phyloP scores from a whole-genome alignment of 2,797 vertebrate species.

The Dromococcyx pavoninus region DNA sequence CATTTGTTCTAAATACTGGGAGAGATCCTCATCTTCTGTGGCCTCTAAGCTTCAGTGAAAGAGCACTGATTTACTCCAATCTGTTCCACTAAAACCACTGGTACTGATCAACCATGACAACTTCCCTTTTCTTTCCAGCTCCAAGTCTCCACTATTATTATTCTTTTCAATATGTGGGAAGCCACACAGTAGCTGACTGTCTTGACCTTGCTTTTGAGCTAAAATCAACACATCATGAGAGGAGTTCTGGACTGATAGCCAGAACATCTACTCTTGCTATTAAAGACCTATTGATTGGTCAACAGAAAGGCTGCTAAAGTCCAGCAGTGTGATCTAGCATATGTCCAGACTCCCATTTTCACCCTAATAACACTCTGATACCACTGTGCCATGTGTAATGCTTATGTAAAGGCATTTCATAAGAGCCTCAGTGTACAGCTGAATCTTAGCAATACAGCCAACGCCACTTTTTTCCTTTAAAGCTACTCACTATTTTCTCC shows the following conservation, averaged over 20 bases:
- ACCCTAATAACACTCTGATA: not conserved
- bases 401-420: not conserved
- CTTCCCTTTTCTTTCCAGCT: not conserved
- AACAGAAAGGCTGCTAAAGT: not conserved
- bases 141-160: not conserved
- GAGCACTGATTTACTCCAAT: not conserved
- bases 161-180: not conserved
- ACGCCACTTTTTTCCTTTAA: not conserved
- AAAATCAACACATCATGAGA: not conserved
- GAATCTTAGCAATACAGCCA: not conserved
- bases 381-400: not conserved
- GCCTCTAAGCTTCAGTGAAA: not conserved
- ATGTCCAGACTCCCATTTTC: not conserved
- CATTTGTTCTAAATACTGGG: not conserved
- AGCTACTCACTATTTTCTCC: not conserved
- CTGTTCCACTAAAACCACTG: not conserved
- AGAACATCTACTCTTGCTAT: not conserved
- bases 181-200: not conserved
- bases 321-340: not conserved
- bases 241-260: not conserved
- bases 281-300: not conserved
- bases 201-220: not conserved
- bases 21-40: not conserved
- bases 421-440: not conserved
- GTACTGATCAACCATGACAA: not conserved